These are phyloP conservation scores for Kradibia gibbosae DNA, from an alignment of 1,140 invertebrate species.

Conservation along the genomic window DNA sequence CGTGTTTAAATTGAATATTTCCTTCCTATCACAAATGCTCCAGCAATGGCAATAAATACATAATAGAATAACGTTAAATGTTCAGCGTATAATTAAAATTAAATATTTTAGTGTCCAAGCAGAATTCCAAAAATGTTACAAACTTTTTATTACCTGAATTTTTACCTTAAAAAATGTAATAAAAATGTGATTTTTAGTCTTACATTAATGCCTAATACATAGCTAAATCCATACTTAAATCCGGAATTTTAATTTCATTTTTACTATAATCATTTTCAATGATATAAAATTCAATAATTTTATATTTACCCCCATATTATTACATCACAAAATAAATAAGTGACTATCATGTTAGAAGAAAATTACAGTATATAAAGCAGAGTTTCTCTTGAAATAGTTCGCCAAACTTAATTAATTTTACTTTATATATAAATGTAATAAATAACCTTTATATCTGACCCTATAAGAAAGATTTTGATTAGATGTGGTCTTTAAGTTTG, in stretches of 20 bases:
- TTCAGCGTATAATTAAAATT: too few species aligned
- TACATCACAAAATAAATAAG: neutral
- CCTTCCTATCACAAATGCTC: neutral
- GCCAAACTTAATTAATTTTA: neutral
- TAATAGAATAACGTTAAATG: neutral
- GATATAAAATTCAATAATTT: neutral
- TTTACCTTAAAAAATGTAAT: too few species aligned
- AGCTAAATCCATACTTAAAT: too few species aligned
- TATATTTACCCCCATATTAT: neutral
- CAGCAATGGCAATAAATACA: neutral
- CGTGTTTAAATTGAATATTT: neutral
- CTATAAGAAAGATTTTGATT: neutral
- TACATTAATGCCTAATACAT: too few species aligned
- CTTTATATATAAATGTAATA: neutral
- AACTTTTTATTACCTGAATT: too few species aligned
- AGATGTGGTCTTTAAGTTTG: neutral
- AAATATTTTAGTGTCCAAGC: too few species aligned
- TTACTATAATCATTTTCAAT: neutral
- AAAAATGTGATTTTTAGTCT: neutral
- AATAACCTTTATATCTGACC: neutral
- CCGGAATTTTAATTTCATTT: neutral
- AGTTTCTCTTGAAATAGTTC: neutral
- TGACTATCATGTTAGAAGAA: neutral
- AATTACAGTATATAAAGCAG: neutral
- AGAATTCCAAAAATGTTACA: too few species aligned